Base-by-base conservation (phyloP, 2,113 vertebrate genomes). In the Phaetusa simplex region DNA sequence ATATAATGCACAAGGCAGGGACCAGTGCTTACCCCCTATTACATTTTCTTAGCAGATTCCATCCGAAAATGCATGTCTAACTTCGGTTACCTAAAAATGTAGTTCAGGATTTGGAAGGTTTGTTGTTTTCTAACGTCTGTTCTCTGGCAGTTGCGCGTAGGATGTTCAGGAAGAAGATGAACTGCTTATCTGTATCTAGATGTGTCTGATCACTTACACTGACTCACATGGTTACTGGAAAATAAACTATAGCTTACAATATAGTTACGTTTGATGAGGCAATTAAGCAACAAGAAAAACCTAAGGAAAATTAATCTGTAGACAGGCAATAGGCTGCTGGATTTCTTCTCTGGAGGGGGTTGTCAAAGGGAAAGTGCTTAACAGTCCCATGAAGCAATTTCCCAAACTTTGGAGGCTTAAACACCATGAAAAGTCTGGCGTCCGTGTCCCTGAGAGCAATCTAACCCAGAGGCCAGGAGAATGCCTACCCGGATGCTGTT, bases 141-240 rank as follows among this genome's bases (percentile, higher is more conserved):
- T 92, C 29, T 71, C 50, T 66, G 67, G 15, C 50, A 38, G 38
- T 21, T 78, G 58, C 53, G 45, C 0, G 0, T 81, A 66, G 64
- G 88, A 38, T 6, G 4, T 70, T 62, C 50, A 74, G 55, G 59
- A 96, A 78, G 69, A 93, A 65, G 8, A 3, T 5, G 6, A 84
- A 84, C 56, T 24, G 22, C 49, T 88, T 69, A 62, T 58, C 81
- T 62, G 6, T 21, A 69, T 45, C 77, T 79, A 36, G 56, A 89
- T 73, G 65, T 14, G 17, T 78, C 89, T 59, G 72, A 82, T 90
- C 78, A 45, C 70, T 93, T 87, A 45, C 24, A 19, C 40, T 95
- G 95, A 85, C 93, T 96, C 93, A 93, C 32, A 65, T 34, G 12
- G 42, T 43, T 94, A 69, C 89, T 36, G 84, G 82, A 83, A 94